Percentiles rank a stretch among this genome's conserved stretches.
These are phyloP conservation scores for Trematomus loennbergii DNA, from an alignment of 2,113 vertebrate species.

Conservation along the genomic window DNA sequence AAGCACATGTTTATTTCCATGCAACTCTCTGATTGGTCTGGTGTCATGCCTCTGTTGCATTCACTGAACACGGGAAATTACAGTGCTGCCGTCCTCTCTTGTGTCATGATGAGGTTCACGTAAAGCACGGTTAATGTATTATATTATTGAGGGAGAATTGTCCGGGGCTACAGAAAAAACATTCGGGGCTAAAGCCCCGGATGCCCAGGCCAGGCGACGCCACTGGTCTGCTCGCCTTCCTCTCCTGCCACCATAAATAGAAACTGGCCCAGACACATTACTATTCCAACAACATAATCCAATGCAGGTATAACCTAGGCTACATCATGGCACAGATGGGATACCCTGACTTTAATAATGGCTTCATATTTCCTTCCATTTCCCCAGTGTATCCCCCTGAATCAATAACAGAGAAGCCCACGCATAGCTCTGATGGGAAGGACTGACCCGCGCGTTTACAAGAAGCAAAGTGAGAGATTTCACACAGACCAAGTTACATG, in stretches of 20 bases:
- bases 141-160: too few species aligned
- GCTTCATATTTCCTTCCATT: constrained; percentile 65
- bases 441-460: constrained; percentile 11
- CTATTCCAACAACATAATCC: constrained; percentile 76
- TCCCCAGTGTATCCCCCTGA: constrained; percentile 29
- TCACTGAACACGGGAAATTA: too few species aligned
- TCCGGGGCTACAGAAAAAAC: too few species aligned
- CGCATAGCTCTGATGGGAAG: constrained; percentile 21
- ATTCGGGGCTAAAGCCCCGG: too few species aligned
- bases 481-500: constrained; percentile 42
- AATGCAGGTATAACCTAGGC: constrained; percentile 65
- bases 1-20: too few species aligned
- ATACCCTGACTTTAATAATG: constrained; percentile 55
- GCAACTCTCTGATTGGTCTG: too few species aligned
- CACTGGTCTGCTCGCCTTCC: constrained; percentile 69
- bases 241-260: constrained; percentile 68
- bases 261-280: constrained; percentile 74
- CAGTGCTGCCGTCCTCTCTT: too few species aligned
- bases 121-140: too few species aligned
- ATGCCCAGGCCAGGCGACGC: too few species aligned
- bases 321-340: constrained; percentile 56
- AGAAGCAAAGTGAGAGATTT: constrained; percentile 30
- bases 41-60: too few species aligned
- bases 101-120: too few species aligned
- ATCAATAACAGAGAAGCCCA: constrained; percentile 59